Evolutionary conservation across 2,888 invertebrate genomes (phyloP).

Genomic region (Clanis bilineata): DNA sequence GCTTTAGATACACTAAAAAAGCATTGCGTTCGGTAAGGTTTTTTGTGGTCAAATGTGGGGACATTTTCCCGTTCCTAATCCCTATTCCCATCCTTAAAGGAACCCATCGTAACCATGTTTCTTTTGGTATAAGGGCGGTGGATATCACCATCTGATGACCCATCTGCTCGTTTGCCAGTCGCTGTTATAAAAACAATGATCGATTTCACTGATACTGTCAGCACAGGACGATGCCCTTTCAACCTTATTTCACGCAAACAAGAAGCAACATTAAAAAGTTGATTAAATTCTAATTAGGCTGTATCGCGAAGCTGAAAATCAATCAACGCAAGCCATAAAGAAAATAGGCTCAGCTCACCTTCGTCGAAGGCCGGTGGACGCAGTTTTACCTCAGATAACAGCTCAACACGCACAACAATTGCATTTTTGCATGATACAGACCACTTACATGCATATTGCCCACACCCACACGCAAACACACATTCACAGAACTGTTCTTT

Average conservation of each 20-base stretch:
- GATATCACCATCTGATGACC: no score
- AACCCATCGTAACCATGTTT: no score
- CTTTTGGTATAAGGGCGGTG: no score
- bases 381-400: not conserved
- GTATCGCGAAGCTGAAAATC: not conserved
- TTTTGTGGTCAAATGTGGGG: no score
- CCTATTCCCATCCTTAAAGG: no score
- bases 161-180: no score
- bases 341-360: not conserved
- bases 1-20: no score
- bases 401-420: conserved; percentile 3
- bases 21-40: no score
- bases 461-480: not conserved
- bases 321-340: not conserved
- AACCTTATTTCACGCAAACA: not conserved
- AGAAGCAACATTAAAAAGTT: not conserved
- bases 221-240: not conserved
- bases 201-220: not conserved
- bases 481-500: not conserved
- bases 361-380: not conserved
- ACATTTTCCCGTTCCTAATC: no score
- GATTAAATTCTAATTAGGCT: not conserved
- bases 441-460: no score
- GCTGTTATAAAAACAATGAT: no score
- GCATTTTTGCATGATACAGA: not conserved